Evolutionary conservation across 2,888 invertebrate species (phyloP), one percentile per base, ranked within the genome.

Genomic region (Macrophya alboannulata): DNA sequence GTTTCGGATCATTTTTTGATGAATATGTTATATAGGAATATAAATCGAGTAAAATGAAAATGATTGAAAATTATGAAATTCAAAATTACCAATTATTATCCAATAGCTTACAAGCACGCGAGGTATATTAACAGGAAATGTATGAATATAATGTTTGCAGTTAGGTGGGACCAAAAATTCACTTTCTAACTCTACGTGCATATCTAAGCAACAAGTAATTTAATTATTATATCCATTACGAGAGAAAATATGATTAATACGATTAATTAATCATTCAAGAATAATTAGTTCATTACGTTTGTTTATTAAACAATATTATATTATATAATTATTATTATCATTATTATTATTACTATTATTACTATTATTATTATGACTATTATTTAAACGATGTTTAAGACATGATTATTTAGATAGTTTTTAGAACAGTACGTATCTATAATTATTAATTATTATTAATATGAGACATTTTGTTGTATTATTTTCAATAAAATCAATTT

Each of bases 91-190:
- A 86, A 62, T 79, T 25, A 68, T 81, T 81, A 87, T 59, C 84
- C 72, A 77, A 72, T 84, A 65, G 85, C 72, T 83, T 85, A 86
- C 72, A 86, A 83, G 83, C 86, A 79, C 62, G 59, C 55, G n/a
- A 55, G 79, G 37, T 77, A 74, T 74, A 74, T 48, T 40, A 48
- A 83, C 48, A 68, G 68, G 68, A 90, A 90, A 91, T 91, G 92
- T 92, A 92, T 91, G 93, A 93, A 92, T 93, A 93, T 92, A 92
- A 92, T 91, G 92, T 93, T 93, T 93, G 93, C 92, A 93, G 93
- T 93, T 93, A 93, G 93, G 93, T 93, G 93, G 93, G 93, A 93
- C 93, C 93, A 93, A 93, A 93, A 93, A 93, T 91, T 83, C 92
- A 93, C 93, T 93, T 93, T 93, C 92, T 93, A 93, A 93, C 93